phyloP scores from a whole-genome alignment of 2,797 vertebrate genomes.

The Simalia tracyae region DNA sequence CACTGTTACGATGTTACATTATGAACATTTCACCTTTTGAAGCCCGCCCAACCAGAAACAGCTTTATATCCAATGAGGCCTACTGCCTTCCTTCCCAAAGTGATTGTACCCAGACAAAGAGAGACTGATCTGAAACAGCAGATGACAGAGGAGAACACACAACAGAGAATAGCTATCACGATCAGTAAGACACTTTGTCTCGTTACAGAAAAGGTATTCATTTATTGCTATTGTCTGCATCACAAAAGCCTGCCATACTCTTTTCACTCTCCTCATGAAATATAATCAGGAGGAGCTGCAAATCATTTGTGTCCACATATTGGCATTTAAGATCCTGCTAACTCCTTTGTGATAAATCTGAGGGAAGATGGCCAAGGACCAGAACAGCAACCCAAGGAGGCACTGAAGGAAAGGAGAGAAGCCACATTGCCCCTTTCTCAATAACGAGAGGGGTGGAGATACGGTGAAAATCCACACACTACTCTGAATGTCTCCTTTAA shows the following conservation, averaged over 20 bases:
- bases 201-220: neutral
- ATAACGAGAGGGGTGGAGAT: neutral
- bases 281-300: neutral
- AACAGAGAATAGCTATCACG: neutral
- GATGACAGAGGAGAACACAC: neutral
- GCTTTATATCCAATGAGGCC: neutral
- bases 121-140: neutral
- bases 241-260: neutral
- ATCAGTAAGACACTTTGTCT: constrained; percentile 3
- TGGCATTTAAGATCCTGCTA: neutral
- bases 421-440: neutral
- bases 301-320: neutral
- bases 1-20: neutral
- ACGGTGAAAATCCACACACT: neutral
- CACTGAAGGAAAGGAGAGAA: neutral
- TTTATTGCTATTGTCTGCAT: constrained; percentile 5
- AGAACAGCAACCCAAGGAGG: neutral
- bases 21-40: neutral
- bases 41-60: neutral
- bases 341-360: neutral
- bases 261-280: neutral
- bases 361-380: neutral
- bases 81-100: neutral
- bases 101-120: neutral
- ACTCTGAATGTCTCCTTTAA: neutral